These are phyloP conservation scores for Phymastichus coffea DNA, from an alignment of 1,140 invertebrate genomes.

Conservation along the genomic window DNA sequence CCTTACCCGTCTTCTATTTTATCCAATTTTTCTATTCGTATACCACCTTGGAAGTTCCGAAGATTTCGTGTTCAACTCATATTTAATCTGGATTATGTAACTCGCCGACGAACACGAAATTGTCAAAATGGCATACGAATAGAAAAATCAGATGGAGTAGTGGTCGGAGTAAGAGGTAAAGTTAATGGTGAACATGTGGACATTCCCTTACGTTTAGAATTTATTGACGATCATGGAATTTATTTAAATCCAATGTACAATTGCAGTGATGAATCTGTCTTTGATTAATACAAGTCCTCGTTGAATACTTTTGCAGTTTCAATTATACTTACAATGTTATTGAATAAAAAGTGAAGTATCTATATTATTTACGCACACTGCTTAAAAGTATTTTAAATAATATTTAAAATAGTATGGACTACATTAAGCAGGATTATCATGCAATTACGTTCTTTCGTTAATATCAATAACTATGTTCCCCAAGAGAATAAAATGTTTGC, in stretches of 20 bases:
- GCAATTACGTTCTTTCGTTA: slow-evolving; percentile 37
- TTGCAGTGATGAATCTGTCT: neutral
- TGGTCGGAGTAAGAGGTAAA: too few species aligned
- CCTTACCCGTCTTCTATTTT: neutral
- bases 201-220: too few species aligned
- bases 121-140: too few species aligned
- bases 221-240: too few species aligned
- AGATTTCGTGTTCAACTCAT: neutral
- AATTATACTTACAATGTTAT: neutral
- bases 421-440: slow-evolving; percentile 25
- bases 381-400: neutral
- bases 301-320: neutral
- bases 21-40: neutral
- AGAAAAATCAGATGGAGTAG: too few species aligned
- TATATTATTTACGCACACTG: neutral
- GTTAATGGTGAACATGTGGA: too few species aligned
- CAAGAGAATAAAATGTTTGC: slow-evolving; percentile 35
- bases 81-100: too few species aligned
- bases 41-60: neutral
- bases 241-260: too few species aligned
- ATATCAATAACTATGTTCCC: slow-evolving; percentile 36
- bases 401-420: neutral
- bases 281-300: neutral
- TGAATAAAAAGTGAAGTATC: neutral
- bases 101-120: too few species aligned